Conservation (phyloP, 2,888 invertebrate species). For the Kuschelorhynchus macadamiae region DNA sequence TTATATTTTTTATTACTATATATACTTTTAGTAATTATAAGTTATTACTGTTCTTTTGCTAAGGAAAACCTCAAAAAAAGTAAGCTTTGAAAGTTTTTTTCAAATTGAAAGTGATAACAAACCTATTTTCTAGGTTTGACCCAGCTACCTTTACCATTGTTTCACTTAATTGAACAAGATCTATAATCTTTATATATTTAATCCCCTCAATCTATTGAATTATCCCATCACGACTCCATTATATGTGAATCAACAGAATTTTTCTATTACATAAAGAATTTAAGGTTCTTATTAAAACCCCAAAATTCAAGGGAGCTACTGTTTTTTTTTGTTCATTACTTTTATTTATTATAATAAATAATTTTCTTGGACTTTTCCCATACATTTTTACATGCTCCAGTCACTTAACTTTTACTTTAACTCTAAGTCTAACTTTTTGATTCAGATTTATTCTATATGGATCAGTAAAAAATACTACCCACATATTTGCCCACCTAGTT, state of each 20-base stretch:
- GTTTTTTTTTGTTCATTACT: conserved; percentile 69
- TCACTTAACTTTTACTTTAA: conserved; percentile 73
- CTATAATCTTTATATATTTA: conserved; percentile 70
- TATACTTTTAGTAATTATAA: conserved; percentile 71
- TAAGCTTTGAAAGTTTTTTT: conserved; percentile 59
- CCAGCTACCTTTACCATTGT: conserved; percentile 72
- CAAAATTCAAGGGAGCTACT: conserved; percentile 66
- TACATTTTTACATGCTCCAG: conserved; percentile 81
- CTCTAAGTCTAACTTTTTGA: conserved; percentile 76
- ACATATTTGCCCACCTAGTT: conserved; percentile 79
- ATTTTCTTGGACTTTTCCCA: conserved; percentile 79
- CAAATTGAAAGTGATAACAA: conserved; percentile 77
- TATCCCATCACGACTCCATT: conserved; percentile 71
- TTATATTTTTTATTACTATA: conserved; percentile 67
- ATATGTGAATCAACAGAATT: conserved; percentile 71
- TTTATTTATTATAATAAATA: conserved; percentile 76
- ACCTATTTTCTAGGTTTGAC: conserved; percentile 79
- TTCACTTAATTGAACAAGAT: conserved; percentile 75
- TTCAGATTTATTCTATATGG: conserved; percentile 77
- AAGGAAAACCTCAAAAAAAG: conserved; percentile 59
- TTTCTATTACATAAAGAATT: conserved; percentile 72
- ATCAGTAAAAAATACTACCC: conserved; percentile 74
- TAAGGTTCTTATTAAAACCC: conserved; percentile 70
- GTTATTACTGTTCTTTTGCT: conserved; percentile 69
- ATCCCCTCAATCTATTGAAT: conserved; percentile 72